Base-by-base conservation (phyloP, 2,797 vertebrate species). In the Tenualosa thibaudeaui region DNA sequence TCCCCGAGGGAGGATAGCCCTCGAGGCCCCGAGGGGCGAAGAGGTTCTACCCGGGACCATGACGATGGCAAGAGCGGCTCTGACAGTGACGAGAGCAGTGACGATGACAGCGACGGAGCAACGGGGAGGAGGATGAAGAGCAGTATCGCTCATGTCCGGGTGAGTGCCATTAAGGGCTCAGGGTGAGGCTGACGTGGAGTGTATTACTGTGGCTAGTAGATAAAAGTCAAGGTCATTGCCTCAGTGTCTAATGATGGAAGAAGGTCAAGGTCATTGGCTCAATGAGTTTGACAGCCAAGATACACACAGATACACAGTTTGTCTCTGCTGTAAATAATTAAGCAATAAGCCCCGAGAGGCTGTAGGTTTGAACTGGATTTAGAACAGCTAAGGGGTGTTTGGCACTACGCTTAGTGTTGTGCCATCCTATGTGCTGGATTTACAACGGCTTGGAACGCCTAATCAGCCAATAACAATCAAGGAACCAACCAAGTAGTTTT, bases 111-210 rank as follows among this genome's bases (percentile, higher is more conserved):
- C 50, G 92, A 92, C 46, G 62, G 91, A 0, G 90, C 88, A 0
- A 86, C 89, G 0, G n/a, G 86, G 81, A 93, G 86, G 85, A 94
- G 88, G 90, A 91, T 96, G 22, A 93, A 92, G 88, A 96, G 95
- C 90, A 95, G 94, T 1, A 93, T 96, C 83, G 94, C 94, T 54
- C 95, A 96, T 82, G 91, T 96, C 89, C 94, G 82, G 90, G 95
- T 96, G 90, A 93, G 92, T 31, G 26, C 9, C 31, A 37, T 71
- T 8, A 5, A 17, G 31, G 65, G 31, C 26, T 6, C 4, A 4
- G 62, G 65, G 2, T 13, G 65, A 5, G 37, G 65, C 65, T 71
- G 24, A 2, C n/a, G 26, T 49, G 46, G 46, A 49, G 46, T 49
- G 46, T 49, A 8, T 49, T 8, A 49, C 46, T 49, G 46, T 49